A percentile compares a stretch with the other conserved stretches of the same genome.
phyloP scores from a whole-genome alignment of 2,113 vertebrate genomes.

The Pachypanchax playfairii region DNA sequence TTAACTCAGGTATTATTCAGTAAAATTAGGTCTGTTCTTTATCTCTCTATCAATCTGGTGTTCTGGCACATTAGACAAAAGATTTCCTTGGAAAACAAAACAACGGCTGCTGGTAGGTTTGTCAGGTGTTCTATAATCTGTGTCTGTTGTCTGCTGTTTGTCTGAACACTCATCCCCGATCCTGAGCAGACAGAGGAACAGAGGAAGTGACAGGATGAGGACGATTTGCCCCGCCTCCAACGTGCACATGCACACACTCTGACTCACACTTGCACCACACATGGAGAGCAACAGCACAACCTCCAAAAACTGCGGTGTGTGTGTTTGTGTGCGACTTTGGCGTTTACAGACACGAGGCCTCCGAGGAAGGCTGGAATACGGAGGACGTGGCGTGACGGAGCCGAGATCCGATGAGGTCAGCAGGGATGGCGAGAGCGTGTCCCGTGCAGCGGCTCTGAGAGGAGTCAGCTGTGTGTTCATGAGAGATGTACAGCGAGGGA shows the following conservation, averaged over 20 bases:
- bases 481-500: constrained; percentile 1
- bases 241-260: constrained; percentile 45
- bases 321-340: constrained; percentile 19
- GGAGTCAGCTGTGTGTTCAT: constrained; percentile 19
- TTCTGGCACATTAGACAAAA: neutral
- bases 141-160: constrained; percentile 43
- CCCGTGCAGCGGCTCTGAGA: constrained; percentile 7
- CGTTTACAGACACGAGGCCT: constrained; percentile 52
- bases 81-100: constrained; percentile 2
- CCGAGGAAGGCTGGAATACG: constrained; percentile 43
- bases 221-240: constrained; percentile 48
- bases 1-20: no score
- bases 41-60: neutral
- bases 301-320: constrained; percentile 41
- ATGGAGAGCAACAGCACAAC: constrained; percentile 39
- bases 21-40: neutral
- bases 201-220: constrained; percentile 73
- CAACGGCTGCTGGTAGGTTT: constrained; percentile 17
- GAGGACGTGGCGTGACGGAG: constrained; percentile 51
- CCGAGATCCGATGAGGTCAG: constrained; percentile 62
- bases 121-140: constrained; percentile 6
- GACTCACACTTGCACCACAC: constrained; percentile 57
- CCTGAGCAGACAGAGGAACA: constrained; percentile 65
- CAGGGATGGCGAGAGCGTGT: constrained; percentile 39
- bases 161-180: constrained; percentile 20